Evolutionary conservation across 1,140 invertebrate species (phyloP).

Genomic region (Belonocnema kinseyi): DNA sequence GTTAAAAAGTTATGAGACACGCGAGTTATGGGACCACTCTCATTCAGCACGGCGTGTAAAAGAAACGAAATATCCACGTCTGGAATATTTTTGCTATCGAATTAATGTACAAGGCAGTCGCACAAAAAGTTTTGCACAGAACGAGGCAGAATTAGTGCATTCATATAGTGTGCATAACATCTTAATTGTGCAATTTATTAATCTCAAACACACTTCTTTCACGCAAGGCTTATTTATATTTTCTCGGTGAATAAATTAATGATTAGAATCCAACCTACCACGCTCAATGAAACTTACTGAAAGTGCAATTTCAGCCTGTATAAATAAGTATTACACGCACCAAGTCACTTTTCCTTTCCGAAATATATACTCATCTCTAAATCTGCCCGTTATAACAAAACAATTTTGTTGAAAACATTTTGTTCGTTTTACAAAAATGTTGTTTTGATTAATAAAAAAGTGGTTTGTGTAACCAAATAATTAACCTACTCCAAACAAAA

Average conservation of each 20-base stretch:
- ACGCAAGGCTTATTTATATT: not conserved
- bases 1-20: constrained; percentile 20
- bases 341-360: no score
- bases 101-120: constrained; percentile 9
- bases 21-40: constrained; percentile 20
- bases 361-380: no score
- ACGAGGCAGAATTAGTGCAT: not conserved
- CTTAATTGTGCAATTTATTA: not conserved
- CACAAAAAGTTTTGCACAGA: constrained; percentile 2
- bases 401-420: no score
- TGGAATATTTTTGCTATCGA: constrained; percentile 10
- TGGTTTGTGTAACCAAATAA: no score
- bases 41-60: not conserved
- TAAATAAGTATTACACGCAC: no score
- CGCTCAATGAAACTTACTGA: no score
- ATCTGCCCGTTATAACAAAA: no score
- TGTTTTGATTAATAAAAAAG: no score
- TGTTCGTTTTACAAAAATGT: no score
- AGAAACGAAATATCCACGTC: constrained; percentile 21
- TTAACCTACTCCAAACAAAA: no score
- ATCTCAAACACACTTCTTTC: not conserved
- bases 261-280: not conserved
- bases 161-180: not conserved
- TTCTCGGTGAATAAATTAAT: not conserved
- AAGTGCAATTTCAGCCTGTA: no score